Evolutionary conservation across 2,888 invertebrate genomes (phyloP).

Genomic region (Himalopsyche tibetana): DNA sequence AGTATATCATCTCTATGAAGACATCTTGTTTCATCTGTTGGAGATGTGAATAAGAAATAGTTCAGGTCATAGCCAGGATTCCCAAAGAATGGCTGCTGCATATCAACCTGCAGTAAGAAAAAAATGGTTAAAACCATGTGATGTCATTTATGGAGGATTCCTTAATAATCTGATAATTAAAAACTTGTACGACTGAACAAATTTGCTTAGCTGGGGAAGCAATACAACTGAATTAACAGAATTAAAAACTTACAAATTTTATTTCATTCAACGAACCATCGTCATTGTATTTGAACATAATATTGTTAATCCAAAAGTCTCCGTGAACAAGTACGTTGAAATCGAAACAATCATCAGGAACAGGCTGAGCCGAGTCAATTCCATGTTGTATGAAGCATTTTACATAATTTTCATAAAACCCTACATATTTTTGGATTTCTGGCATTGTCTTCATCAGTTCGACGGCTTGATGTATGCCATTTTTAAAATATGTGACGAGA

Average conservation of each 20-base stretch:
- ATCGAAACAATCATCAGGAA: conserved; percentile 65
- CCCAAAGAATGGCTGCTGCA: conserved; percentile 70
- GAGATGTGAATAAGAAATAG: conserved; percentile 71
- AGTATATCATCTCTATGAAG: conserved; percentile 68
- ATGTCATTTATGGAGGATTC: no score
- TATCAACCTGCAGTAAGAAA: conserved; percentile 68
- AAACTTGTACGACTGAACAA: no score
- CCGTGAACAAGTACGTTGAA: conserved; percentile 76
- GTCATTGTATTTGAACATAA: conserved; percentile 73
- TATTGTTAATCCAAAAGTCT: conserved; percentile 76
- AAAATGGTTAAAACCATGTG: background rate
- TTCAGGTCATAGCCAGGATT: conserved; percentile 71
- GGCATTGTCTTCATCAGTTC: conserved; percentile 55
- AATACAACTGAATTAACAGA: background rate
- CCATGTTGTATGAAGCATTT: conserved; percentile 51
- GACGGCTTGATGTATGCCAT: conserved; percentile 59
- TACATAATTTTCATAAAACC: conserved; percentile 47
- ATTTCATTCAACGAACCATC: conserved; percentile 70
- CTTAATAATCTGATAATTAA: no score
- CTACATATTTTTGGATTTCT: conserved; percentile 53
- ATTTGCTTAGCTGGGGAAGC: no score
- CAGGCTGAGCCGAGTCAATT: conserved; percentile 45
- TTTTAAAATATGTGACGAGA: conserved; percentile 50
- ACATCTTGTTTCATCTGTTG: conserved; percentile 68
- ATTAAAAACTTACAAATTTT: conserved; percentile 70